Base-by-base conservation (phyloP, 2,797 vertebrate genomes). In the Anguilla anguilla region DNA sequence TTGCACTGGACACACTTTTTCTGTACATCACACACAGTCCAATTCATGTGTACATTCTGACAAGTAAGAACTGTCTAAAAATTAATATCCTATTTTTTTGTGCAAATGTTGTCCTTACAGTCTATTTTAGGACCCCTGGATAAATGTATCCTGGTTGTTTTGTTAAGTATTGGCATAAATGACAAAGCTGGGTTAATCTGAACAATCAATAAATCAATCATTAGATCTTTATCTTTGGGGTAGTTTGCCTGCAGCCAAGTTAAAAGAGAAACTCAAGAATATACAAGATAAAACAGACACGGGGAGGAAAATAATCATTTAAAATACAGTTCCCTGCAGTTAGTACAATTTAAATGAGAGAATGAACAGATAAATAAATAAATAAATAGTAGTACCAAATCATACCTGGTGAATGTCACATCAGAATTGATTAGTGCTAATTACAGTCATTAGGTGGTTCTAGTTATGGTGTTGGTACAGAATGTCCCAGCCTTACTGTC, bases 71-170 rank as follows among this genome's bases (percentile, higher is more conserved):
- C 81, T 51, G 13, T 25, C 43, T 79, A 67, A 84, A 85, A 84
- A 87, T 53, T 81, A 81, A 55, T 85, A 67, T 64, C 74, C 59
- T 53, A 53, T 10, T 81, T 84, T 13, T 46, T 69, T 57, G 39
- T 49, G 59, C 69, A 72, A 57, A 64, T n/a, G 67, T 43, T 3
- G 1, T 13, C 6, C 86, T 91, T 43, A 43, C 3, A 43, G 39
- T 43, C 3, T 43, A 43, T 43, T 1, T 72, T 72, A 11, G 10
- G n/a, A 72, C 2, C 67, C 28, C 7, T 64, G 3, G 25, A 64
- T 25, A 25, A 2, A 28, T 72, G 67, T 13, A 72, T 72, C 11
- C 28, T 72, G 67, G 67, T 72, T 28, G 10, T 1, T 72, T 28
- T 11, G 11, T 22, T 31, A 7, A 3, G 7, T 72, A 9, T 31